Base-by-base conservation (phyloP, 30 jellyfish, hydroid and myxozoan species). In the Phacellophora camtschatica region DNA sequence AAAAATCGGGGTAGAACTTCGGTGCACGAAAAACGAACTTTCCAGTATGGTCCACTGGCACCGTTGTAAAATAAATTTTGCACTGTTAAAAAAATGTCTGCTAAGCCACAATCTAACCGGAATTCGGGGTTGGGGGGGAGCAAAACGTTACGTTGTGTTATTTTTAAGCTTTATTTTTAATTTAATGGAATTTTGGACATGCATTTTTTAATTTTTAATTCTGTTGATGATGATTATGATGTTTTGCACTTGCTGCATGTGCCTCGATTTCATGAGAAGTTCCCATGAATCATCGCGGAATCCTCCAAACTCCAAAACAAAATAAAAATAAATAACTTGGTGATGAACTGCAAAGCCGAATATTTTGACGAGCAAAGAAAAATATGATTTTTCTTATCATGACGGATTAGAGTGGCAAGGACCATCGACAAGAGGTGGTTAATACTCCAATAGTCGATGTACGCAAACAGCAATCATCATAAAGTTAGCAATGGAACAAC, bases 401-500 rank as follows among this genome's bases (percentile, higher is more conserved):
- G 66, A 72, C 43, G 33, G 35, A 27, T 10, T 53, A 45, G 65
- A 53, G 31, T 3, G 35, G 0, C 42, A 30, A 36, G 31, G 66
- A 72, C 33, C 35, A 49, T 31, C 56, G 86, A 53, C 28, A 15
- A 42, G 18, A 51, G 74, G 50, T 59, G 90, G 6, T 27, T 34
- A 33, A 77, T 48, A 29, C 41, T 63, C 41, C 77, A 28, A 55
- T 65, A 33, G 90, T 77, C 90, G 82, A 77, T 77, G 90, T 77
- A 77, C 90, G 45, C 90, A 63, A 77, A 77, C 82, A 77, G 37
- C 78, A 46, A 55, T 64, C 82, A 61, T 55, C 77, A 59, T 59
- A 77, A 59, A 77, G 77, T 77, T 49, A 77, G 90, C 82, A 77
- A 77, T 77, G 90, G 90, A 43, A 75, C 88, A 56, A 77, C 90